Evolutionary conservation across 2,888 invertebrate genomes (phyloP).

Genomic region (Theretra japonica): DNA sequence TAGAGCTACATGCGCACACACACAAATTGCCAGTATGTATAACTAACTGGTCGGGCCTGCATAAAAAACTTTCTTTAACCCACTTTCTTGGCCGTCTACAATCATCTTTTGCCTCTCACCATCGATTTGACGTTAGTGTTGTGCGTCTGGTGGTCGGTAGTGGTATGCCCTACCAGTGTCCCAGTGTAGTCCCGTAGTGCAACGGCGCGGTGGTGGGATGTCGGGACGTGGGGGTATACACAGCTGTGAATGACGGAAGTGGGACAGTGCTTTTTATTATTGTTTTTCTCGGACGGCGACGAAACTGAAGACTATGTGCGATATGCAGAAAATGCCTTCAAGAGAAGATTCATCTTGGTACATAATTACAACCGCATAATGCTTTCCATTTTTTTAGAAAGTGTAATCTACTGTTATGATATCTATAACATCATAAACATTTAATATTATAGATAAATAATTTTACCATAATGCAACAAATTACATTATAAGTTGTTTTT

Average conservation of each 20-base stretch:
- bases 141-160: slow-evolving; percentile 73
- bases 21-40: slow-evolving; percentile 68
- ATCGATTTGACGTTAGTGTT: slow-evolving; percentile 72
- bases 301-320: slow-evolving; percentile 69
- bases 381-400: neutral
- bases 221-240: slow-evolving; percentile 72
- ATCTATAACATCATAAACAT: neutral
- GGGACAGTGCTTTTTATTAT: slow-evolving; percentile 67
- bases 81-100: slow-evolving; percentile 76
- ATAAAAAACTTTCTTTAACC: slow-evolving; percentile 85
- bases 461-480: no score
- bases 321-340: slow-evolving; percentile 80
- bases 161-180: slow-evolving; percentile 81
- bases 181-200: slow-evolving; percentile 74
- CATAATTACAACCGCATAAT: slow-evolving; percentile 19
- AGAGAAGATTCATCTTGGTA: slow-evolving; percentile 78
- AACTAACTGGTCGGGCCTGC: slow-evolving; percentile 69
- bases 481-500: no score
- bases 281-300: slow-evolving; percentile 58
- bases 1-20: slow-evolving; percentile 65
- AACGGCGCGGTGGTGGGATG: slow-evolving; percentile 74
- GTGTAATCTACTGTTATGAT: neutral
- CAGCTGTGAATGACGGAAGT: slow-evolving; percentile 65
- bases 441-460: neutral
- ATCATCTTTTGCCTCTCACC: slow-evolving; percentile 79